phyloP scores from a whole-genome alignment of 2,888 invertebrate genomes.

The Polyommatus iphigenia region DNA sequence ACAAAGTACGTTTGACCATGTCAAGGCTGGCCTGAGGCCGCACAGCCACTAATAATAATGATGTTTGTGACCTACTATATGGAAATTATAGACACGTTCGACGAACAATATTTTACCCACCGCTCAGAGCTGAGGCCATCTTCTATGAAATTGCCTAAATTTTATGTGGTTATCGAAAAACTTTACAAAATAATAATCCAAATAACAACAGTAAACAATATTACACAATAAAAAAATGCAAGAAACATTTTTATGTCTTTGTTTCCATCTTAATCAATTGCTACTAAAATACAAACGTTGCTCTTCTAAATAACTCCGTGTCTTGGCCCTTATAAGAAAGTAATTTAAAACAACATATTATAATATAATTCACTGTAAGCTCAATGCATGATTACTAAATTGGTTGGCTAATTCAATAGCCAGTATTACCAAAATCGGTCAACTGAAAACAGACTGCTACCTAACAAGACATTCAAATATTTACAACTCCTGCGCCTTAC shows the following conservation, averaged over 20 bases:
- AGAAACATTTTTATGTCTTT: no score
- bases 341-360: background rate
- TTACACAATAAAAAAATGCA: no score
- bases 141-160: conserved; percentile 19
- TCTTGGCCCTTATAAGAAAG: background rate
- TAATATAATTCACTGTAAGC: background rate
- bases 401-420: background rate
- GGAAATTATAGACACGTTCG: conserved; percentile 30
- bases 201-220: no score
- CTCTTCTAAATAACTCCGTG: background rate
- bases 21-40: conserved; percentile 25
- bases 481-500: background rate
- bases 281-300: background rate
- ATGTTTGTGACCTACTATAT: conserved; percentile 30
- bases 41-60: conserved; percentile 30
- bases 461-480: conserved; percentile 7
- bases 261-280: no score
- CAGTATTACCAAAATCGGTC: background rate
- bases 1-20: conserved; percentile 29
- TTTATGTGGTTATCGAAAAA: background rate
- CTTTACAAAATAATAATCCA: no score
- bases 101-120: conserved; percentile 19
- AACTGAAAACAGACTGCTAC: background rate
- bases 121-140: background rate
- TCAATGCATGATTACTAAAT: background rate